Base-by-base conservation (phyloP, 2,113 vertebrate genomes). In the Hiodon tergisus region DNA sequence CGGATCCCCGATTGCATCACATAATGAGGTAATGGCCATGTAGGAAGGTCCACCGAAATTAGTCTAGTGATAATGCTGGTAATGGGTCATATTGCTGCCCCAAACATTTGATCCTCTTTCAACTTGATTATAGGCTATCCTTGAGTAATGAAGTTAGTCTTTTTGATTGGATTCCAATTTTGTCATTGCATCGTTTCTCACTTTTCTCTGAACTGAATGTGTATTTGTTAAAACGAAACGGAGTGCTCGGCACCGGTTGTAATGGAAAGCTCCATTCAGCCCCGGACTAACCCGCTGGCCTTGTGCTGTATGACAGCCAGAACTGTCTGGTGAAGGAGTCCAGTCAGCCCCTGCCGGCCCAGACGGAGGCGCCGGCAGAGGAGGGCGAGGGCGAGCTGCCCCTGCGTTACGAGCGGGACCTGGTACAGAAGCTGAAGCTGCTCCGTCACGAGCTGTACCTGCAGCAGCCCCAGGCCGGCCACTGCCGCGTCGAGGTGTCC, bases 391-490 rank as follows among this genome's bases (percentile, higher is more conserved):
- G 89, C 5, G 96, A 98, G 57, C 83, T 96, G 66, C 94, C 95
- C 0, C 93, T 94, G 8, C 94, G 96, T 82, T 99, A 98, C 83
- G 98, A 99, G 86, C 87, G 97, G 50, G 97, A 99, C 84, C 91
- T 99, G 4, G 97, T 99, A 73, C 97, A 99, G 89, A 99, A 99
- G 76, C 94, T 98, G 0, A 99, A 99, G 90, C 95, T 96, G 88
- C 89, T 99, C 77, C 84, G 97, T 10, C 97, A 99, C 81, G 97
- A 99, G 74, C 92, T 99, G 77, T 98, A 96, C 67, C 94, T 97
- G 82, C 97, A 99, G 81, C 97, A 99, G 87, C 96, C 97, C 31
- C 97, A 99, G 86, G 97, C 97, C 0, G 97, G 97, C 62, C 97
- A 99, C 76, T 99, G 97, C 81, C 96, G 97, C 48, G 96, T 99